These are phyloP conservation scores for Ctenomys sociabilis DNA, from an alignment of 2,113 vertebrate species.

Conservation along the genomic window DNA sequence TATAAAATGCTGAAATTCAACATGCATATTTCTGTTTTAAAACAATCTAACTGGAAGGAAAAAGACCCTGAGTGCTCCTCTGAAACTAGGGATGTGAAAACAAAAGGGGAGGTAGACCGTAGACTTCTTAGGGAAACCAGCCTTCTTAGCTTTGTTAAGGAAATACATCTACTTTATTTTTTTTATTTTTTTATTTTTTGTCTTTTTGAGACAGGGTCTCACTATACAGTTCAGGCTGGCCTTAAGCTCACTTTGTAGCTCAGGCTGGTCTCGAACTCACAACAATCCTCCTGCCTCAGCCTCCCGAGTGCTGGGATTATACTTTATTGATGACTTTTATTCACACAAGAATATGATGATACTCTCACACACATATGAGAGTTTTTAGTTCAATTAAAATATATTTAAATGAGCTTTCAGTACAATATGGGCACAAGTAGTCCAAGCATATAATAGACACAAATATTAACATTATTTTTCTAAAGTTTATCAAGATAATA, in stretches of 20 bases:
- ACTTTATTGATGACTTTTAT: neutral
- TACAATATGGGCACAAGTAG: neutral
- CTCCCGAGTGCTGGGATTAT: no score
- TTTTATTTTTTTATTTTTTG: no score
- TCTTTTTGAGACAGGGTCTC: no score
- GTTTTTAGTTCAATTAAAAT: neutral
- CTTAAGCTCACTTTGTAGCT: no score
- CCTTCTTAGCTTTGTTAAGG: neutral
- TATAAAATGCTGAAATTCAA: conserved; percentile 5
- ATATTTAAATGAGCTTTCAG: neutral
- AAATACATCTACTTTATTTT: neutral
- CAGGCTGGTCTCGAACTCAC: no score
- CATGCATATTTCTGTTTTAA: neutral
- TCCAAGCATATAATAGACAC: neutral
- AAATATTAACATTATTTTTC: neutral
- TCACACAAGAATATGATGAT: neutral
- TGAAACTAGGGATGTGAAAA: neutral
- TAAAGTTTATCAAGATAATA: neutral
- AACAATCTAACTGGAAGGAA: neutral
- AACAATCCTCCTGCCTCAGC: no score
- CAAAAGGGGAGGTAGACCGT: neutral
- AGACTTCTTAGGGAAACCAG: neutral
- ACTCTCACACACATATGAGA: neutral
- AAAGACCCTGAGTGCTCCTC: neutral
- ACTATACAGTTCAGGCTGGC: no score